A percentile compares a stretch with the other conserved stretches of the same genome.
Evolutionary conservation across 2,888 invertebrate species (phyloP).

Genomic region (Tholera decimalis): DNA sequence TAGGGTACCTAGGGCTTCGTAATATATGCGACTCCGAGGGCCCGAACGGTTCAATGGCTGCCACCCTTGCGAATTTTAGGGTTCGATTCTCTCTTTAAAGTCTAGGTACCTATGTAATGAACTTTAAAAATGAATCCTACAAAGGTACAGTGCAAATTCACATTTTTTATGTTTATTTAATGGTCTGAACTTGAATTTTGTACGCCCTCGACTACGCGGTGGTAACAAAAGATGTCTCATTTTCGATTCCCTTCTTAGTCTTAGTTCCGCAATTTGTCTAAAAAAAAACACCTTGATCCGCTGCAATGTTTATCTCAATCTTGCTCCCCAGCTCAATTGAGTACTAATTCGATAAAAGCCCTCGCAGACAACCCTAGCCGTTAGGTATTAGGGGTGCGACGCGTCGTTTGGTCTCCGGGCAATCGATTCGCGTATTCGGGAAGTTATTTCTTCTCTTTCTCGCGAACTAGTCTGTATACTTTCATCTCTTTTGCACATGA

Average conservation of each 20-base stretch:
- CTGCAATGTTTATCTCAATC: slow-evolving; percentile 14
- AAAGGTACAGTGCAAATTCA: slow-evolving; percentile 4
- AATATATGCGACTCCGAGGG: slow-evolving; percentile 60
- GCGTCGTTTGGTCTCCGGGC: slow-evolving; percentile 76
- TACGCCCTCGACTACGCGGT: background rate
- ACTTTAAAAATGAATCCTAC: background rate
- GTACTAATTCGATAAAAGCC: slow-evolving; percentile 67
- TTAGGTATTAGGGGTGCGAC: slow-evolving; percentile 82
- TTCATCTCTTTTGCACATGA: slow-evolving; percentile 72
- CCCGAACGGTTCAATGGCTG: slow-evolving; percentile 56
- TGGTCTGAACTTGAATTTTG: background rate
- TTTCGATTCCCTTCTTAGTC: background rate
- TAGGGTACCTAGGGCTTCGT: slow-evolving; percentile 79
- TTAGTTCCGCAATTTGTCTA: slow-evolving; percentile 14
- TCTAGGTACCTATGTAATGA: background rate
- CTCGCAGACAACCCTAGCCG: slow-evolving; percentile 75
- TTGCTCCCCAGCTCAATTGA: slow-evolving; percentile 35
- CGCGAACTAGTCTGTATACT: slow-evolving; percentile 63
- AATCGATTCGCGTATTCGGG: slow-evolving; percentile 88
- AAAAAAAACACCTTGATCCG: slow-evolving; percentile 15
- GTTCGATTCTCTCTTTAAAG: background rate
- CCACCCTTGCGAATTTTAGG: slow-evolving; percentile 45
- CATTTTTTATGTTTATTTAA: background rate
- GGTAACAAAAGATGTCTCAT: background rate
- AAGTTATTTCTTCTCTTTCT: slow-evolving; percentile 70